Evolutionary conservation across 2,888 invertebrate genomes (phyloP).

Genomic region (Pachymerium ferrugineum): DNA sequence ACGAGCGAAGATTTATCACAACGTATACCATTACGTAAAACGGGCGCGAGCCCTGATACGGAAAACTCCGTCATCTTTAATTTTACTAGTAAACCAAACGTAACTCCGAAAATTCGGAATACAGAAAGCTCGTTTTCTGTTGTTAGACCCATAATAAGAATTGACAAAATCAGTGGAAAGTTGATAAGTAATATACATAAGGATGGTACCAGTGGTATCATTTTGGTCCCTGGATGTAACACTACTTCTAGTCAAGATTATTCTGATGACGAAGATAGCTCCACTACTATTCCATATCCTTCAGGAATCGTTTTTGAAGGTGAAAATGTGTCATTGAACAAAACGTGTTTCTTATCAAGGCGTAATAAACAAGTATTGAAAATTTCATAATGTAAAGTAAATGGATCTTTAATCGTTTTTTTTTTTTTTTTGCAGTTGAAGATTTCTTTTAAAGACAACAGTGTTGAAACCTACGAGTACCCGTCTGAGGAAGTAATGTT

Average conservation of each 20-base stretch:
- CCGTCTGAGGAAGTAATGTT: conserved; percentile 28
- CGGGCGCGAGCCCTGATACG: background rate
- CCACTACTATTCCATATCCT: background rate
- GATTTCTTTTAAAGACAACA: conserved; percentile 28
- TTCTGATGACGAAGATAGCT: background rate
- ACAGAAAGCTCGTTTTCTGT: conserved; percentile 28
- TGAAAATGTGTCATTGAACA: conserved; percentile 26
- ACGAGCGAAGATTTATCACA: background rate
- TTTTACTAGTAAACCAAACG: conserved; percentile 7
- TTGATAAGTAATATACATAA: conserved; percentile 21
- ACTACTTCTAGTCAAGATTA: conserved; percentile 7
- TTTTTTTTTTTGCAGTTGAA: conserved; percentile 29
- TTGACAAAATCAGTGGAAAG: conserved; percentile 26
- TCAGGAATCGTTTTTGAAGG: conserved; percentile 31
- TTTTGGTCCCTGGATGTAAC: conserved; percentile 23
- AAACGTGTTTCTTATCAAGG: conserved; percentile 27
- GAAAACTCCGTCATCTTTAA: conserved; percentile 7
- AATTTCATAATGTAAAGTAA: background rate
- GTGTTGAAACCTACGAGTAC: conserved; percentile 31
- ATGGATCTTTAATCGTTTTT: background rate
- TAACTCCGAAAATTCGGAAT: conserved; percentile 17
- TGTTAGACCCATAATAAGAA: background rate
- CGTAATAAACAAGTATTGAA: conserved; percentile 31
- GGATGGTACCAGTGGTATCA: conserved; percentile 1
- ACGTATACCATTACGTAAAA: background rate